phyloP scores from a whole-genome alignment of 2,797 vertebrate species.

The Podarcis lilfordi region DNA sequence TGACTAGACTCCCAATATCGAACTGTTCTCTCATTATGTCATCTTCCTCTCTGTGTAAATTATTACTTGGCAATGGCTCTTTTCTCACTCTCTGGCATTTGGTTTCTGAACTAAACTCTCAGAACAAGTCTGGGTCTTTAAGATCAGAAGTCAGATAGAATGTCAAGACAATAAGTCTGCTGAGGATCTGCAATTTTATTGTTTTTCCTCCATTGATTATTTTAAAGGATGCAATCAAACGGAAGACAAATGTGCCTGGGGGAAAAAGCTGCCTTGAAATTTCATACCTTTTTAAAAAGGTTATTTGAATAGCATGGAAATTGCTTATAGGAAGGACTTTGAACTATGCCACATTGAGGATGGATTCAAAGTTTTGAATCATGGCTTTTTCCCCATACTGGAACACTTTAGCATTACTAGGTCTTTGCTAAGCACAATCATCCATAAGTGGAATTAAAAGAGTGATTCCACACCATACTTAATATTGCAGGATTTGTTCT shows the following conservation, averaged over 20 bases:
- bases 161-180: accelerated
- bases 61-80: slow-evolving; percentile 19
- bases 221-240: slow-evolving; percentile 29
- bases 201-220: slow-evolving; percentile 20
- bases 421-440: not conserved
- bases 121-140: slow-evolving; percentile 10
- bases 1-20: slow-evolving; percentile 2
- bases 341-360: not conserved
- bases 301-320: not conserved
- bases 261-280: not conserved
- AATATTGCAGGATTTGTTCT: not conserved
- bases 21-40: not conserved
- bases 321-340: not conserved
- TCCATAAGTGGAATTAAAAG: not conserved
- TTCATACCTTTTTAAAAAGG: slow-evolving; percentile 13
- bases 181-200: slow-evolving; percentile 19
- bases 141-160: slow-evolving; percentile 29
- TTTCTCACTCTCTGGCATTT: slow-evolving; percentile 33
- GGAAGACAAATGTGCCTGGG: not conserved
- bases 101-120: slow-evolving; percentile 27
- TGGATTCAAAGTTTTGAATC: not conserved
- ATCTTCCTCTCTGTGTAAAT: slow-evolving; percentile 25
- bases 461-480: not conserved
- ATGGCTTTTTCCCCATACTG: not conserved
- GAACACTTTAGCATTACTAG: not conserved